Evolutionary conservation across 2,888 invertebrate genomes (phyloP), one percentile per base, ranked within the genome.

Genomic region (Tetramorium bicarinatum): DNA sequence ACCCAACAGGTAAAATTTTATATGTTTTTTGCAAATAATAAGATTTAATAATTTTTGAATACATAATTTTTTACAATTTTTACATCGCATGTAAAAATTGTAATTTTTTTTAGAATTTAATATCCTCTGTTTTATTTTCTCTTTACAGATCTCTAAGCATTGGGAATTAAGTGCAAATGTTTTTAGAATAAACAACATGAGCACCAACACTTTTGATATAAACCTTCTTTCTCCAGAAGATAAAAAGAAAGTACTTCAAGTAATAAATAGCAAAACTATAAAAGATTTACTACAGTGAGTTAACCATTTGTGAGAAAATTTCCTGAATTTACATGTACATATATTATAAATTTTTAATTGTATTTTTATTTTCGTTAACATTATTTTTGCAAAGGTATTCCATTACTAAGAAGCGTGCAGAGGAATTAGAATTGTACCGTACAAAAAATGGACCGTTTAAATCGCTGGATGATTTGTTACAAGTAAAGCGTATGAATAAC

Each of bases 401-500:
- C 2, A 64, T 84, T 29, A 0, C 66, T 1, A 11, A 44, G 9
- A 9, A 29, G 1, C 4, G 44, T 49, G 80, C 80, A 11, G 1
- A 49, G 29, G 54, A 1, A 15, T 66, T 87, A 74, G 82, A 82
- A 72, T 54, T 11, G 3, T 2, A 56, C 15, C 79, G 81, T 1
- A 1, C 3, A 6, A 15, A 8, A 2, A 29, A 76, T 56, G 88
- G 86, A 25, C 38, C 25, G 15, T 83, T 76, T 25, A 15, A 34
- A 11, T 75, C 84, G 0, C n/a, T 83, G 29, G 47, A 83, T 0
- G 79, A 88, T 38, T 25, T 85, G 4, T 64, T 86, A 18, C 18
- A 11, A 44, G 54, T 62, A 38, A 34, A 59, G n/a, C 0, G 41
- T 25, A 61, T 74, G 9, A 47, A 59, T 15, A 8, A n/a, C 2